Base-by-base conservation (phyloP, 2,113 vertebrate species). In the Illadopsis cleaveri region DNA sequence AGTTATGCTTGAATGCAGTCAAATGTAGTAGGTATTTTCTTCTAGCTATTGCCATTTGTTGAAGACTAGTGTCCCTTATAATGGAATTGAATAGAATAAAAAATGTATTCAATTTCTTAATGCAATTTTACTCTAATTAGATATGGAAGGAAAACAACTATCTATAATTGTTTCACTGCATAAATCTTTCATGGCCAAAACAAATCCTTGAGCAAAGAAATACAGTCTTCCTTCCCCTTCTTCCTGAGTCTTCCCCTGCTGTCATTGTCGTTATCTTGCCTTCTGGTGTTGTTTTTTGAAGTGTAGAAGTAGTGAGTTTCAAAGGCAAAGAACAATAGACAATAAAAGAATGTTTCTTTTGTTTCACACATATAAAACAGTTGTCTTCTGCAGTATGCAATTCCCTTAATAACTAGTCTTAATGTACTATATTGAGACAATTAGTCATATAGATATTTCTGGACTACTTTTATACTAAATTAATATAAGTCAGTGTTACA, bases 141-240 rank as follows among this genome's bases (percentile, higher is more conserved):
- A 50, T 50, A 65, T 28, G 16, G 65, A 88, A 61, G 65, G 64
- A 20, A 90, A 94, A 60, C 40, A 76, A 47, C 72, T 77, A 10
- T 53, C 31, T 84, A 28, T 89, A 86, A 89, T 90, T 89, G 20
- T 22, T 82, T 68, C 69, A 45, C 33, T 56, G 35, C 38, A 90
- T 86, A 61, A 96, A 96, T 95, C 65, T 96, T 94, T 86, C 70
- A 94, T 53, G 42, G 58, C 44, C 37, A 40, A 38, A 85, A 35
- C 61, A 92, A 83, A 48, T 35, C 37, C 44, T 65, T 91, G 37
- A 58, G 47, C 37, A 75, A 89, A 95, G 65, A 78, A 86, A 83
- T 60, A 40, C 1, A 7, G 28, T 73, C 64, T 70, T 92, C 38
- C 65, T 84, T 91, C 57, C 9, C 8, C 9, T 82, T 70, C 20